These are phyloP conservation scores for Phortica magna DNA, from an alignment of 2,888 invertebrate genomes.

Conservation along the genomic window DNA sequence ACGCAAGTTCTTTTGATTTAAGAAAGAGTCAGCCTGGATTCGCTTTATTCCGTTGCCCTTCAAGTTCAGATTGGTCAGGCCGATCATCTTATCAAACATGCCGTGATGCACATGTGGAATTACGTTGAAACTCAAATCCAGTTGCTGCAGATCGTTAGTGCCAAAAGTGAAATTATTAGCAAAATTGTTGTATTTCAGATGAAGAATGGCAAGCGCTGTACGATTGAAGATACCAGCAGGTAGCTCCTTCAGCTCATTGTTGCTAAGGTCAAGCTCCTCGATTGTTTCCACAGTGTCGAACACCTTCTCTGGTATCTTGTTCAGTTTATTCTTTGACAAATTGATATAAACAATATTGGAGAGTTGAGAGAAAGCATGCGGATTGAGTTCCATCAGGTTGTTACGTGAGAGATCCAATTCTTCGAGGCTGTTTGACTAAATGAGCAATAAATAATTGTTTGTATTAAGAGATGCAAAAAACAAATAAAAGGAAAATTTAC, in stretches of 20 bases:
- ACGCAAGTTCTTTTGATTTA: conserved; percentile 82
- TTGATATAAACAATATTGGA: conserved; percentile 84
- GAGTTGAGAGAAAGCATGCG: conserved; percentile 83
- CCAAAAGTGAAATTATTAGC: conserved; percentile 82
- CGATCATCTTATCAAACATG: conserved; percentile 83
- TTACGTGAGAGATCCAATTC: conserved; percentile 86
- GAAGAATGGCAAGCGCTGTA: conserved; percentile 84
- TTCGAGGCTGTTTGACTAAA: conserved; percentile 81
- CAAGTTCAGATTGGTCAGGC: conserved; percentile 83
- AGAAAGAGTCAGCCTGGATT: conserved; percentile 85
- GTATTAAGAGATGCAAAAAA: not conserved
- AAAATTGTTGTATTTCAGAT: conserved; percentile 85
- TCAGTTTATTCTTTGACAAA: conserved; percentile 84
- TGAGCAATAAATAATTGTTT: not conserved
- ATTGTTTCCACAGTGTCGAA: conserved; percentile 83
- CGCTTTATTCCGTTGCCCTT: conserved; percentile 84
- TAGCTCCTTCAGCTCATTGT: conserved; percentile 83
- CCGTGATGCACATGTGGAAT: conserved; percentile 83
- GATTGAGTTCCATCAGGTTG: conserved; percentile 82
- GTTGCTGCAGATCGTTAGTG: conserved; percentile 82
- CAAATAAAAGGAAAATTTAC: not conserved
- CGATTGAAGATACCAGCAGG: conserved; percentile 83
- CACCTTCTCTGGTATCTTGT: conserved; percentile 77
- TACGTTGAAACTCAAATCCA: conserved; percentile 85
- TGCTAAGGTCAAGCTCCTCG: conserved; percentile 86